These are phyloP conservation scores for Cosmia trapezina DNA, from an alignment of 2,888 invertebrate genomes.

Conservation along the genomic window DNA sequence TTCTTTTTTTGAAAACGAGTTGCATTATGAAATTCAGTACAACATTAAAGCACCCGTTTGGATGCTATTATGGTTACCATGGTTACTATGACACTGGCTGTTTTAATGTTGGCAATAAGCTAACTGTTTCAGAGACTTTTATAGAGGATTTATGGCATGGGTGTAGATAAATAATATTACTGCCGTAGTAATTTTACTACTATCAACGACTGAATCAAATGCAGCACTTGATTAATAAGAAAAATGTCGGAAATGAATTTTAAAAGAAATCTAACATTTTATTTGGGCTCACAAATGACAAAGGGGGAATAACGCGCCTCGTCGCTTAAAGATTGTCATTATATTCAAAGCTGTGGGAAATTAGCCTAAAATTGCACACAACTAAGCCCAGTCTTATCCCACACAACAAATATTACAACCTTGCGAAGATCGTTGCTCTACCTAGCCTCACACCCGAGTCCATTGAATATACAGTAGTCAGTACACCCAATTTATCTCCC, in stretches of 20 bases:
- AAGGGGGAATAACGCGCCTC: not conserved
- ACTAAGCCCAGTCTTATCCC: not conserved
- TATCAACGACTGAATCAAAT: not conserved
- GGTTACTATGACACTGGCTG: no score
- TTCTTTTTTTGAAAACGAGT: no score
- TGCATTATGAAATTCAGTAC: no score
- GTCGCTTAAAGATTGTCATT: not conserved
- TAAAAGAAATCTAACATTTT: not conserved
- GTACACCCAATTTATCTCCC: constrained; percentile 11
- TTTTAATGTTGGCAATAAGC: no score
- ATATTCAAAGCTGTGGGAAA: not conserved
- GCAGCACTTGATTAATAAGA: not conserved
- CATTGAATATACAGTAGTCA: constrained; percentile 9
- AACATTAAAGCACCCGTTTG: no score
- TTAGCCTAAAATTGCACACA: not conserved
- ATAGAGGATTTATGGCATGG: no score
- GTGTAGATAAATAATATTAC: no score
- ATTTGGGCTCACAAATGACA: not conserved
- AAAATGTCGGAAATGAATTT: not conserved
- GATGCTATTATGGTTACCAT: no score
- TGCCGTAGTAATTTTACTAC: not conserved
- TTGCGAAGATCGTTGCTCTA: constrained; percentile 5
- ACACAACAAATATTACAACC: not conserved
- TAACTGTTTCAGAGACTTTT: no score
- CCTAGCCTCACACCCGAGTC: not conserved